These are phyloP conservation scores for Astatotilapia flaviijosephi DNA, from an alignment of 2,113 vertebrate species.

Conservation along the genomic window DNA sequence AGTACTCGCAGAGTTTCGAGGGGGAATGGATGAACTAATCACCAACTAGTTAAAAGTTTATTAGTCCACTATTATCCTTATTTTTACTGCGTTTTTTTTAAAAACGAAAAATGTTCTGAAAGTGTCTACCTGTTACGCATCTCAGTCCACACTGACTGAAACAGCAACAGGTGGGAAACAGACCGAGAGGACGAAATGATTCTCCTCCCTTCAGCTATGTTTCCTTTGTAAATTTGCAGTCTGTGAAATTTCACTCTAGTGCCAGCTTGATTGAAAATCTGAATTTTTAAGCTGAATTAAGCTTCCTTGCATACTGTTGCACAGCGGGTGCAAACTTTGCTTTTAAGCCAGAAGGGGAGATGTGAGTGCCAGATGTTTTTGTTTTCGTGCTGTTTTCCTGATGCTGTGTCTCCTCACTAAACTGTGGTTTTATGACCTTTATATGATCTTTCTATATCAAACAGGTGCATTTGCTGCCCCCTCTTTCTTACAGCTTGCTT, in stretches of 20 bases:
- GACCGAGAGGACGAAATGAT: not conserved
- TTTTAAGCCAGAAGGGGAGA: not conserved
- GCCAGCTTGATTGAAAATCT: not conserved
- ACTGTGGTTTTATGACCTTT: constrained; percentile 13
- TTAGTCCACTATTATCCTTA: not conserved
- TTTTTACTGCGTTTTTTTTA: not conserved
- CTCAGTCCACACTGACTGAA: not conserved
- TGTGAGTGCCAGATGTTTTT: not conserved
- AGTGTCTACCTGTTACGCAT: constrained; percentile 31
- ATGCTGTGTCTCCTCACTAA: not conserved
- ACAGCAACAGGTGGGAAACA: constrained; percentile 56
- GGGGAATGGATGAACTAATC: not conserved
- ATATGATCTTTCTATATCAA: constrained; percentile 29
- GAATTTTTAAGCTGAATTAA: not conserved
- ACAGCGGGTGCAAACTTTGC: not conserved
- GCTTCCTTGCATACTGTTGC: not conserved
- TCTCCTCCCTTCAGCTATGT: not conserved
- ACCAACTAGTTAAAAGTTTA: not conserved
- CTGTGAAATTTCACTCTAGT: not conserved
- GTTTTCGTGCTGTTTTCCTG: not conserved
- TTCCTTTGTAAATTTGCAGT: not conserved
- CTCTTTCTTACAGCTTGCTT: constrained; percentile 66
- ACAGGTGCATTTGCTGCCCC: constrained; percentile 45
- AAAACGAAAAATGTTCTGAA: not conserved
- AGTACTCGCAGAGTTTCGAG: not conserved